phyloP scores from a whole-genome alignment of 2,113 vertebrate genomes.

The Zosterops lateralis region DNA sequence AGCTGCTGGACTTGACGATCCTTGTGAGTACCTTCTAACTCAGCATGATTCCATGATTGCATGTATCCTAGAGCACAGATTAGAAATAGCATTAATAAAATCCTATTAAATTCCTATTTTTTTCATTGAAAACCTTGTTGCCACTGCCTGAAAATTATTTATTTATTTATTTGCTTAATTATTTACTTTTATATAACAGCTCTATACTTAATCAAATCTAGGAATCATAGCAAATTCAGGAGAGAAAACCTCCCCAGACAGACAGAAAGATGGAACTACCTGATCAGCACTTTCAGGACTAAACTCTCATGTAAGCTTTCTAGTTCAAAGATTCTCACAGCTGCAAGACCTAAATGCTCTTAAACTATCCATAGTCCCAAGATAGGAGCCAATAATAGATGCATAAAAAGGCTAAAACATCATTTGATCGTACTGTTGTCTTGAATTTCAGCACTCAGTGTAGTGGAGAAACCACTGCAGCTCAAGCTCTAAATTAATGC shows the following conservation, averaged over 20 bases:
- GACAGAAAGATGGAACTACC: background rate
- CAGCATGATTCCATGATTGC: background rate
- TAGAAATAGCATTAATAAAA: background rate
- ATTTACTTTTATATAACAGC: background rate
- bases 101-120: background rate
- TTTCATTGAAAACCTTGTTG: background rate
- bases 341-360: background rate
- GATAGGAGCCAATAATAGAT: background rate
- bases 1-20: background rate
- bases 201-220: background rate
- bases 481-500: background rate
- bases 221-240: background rate
- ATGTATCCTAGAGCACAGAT: background rate
- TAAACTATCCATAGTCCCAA: background rate
- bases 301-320: background rate
- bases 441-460: background rate
- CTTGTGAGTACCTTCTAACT: background rate
- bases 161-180: background rate
- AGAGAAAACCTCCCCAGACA: background rate
- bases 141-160: background rate
- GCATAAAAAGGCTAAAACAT: background rate
- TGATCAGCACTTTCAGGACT: background rate
- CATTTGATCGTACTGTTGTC: background rate
- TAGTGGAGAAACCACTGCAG: background rate
- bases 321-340: background rate